phyloP scores from a whole-genome alignment of 2,797 vertebrate species.

The Coracias cyanogaster region DNA sequence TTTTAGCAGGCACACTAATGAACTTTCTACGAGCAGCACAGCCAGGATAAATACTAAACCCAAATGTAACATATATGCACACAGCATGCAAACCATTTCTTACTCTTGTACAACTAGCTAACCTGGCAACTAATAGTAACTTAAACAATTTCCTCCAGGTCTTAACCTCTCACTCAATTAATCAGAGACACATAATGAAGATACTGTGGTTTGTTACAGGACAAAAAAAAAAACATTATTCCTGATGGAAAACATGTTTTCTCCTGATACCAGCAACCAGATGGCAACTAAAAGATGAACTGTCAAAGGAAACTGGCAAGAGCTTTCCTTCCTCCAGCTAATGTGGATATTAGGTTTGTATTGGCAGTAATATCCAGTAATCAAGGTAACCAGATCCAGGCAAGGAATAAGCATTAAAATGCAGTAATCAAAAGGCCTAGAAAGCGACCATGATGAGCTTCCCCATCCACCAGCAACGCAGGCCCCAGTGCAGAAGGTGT shows the following conservation, averaged over 20 bases:
- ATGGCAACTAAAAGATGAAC: background rate
- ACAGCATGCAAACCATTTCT: background rate
- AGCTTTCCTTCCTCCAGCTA: background rate
- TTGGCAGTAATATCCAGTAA: background rate
- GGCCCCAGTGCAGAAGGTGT: background rate
- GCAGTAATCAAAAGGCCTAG: background rate
- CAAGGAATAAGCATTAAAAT: background rate
- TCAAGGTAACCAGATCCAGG: background rate
- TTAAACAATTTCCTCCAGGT: background rate
- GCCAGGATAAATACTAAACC: background rate
- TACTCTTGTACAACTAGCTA: background rate
- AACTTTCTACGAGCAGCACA: background rate
- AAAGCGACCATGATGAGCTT: background rate
- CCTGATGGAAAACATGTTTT: background rate
- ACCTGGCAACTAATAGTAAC: background rate
- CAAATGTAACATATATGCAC: background rate
- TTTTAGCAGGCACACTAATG: background rate
- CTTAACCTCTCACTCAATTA: background rate
- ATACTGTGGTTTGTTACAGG: background rate
- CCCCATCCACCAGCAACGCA: background rate
- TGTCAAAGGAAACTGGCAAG: background rate
- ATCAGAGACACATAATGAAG: background rate
- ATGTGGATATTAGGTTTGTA: background rate
- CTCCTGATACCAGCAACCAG: background rate
- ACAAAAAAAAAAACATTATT: background rate